A percentile compares a stretch with the other conserved stretches of the same genome.
phyloP scores from a whole-genome alignment of 1,140 invertebrate species.

The Pteromalus puparum region DNA sequence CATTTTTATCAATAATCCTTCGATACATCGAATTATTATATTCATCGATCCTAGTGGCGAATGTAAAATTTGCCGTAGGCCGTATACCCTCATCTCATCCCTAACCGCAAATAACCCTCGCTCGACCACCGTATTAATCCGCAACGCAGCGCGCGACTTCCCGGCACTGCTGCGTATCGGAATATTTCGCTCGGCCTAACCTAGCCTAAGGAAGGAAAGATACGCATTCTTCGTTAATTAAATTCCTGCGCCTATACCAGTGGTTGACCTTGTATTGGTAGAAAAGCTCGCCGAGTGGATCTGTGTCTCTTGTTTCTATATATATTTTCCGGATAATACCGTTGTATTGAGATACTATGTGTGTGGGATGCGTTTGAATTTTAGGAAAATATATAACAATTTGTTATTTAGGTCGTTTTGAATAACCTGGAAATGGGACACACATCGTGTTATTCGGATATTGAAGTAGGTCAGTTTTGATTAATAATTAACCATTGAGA shows the following conservation, averaged over 20 bases:
- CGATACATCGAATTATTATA: not conserved
- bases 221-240: slow-evolving; percentile 31
- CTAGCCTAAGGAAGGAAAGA: not conserved
- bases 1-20: no score
- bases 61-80: not conserved
- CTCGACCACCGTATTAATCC: slow-evolving; percentile 5
- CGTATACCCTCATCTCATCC: not conserved
- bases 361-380: not conserved
- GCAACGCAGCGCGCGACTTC: not conserved
- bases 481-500: no score
- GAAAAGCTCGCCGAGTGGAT: not conserved
- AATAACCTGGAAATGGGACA: no score
- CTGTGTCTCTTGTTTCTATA: not conserved
- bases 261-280: not conserved
- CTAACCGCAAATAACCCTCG: not conserved
- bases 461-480: no score
- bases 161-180: not conserved
- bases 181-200: slow-evolving; percentile 13
- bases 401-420: no score
- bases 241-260: slow-evolving; percentile 10
- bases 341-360: not conserved
- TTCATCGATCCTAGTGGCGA: no score
- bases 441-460: no score
- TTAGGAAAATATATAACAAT: not conserved
- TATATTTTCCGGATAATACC: not conserved